phyloP scores from a whole-genome alignment of 2,113 vertebrate genomes.

The Nothobranchius furzeri region DNA sequence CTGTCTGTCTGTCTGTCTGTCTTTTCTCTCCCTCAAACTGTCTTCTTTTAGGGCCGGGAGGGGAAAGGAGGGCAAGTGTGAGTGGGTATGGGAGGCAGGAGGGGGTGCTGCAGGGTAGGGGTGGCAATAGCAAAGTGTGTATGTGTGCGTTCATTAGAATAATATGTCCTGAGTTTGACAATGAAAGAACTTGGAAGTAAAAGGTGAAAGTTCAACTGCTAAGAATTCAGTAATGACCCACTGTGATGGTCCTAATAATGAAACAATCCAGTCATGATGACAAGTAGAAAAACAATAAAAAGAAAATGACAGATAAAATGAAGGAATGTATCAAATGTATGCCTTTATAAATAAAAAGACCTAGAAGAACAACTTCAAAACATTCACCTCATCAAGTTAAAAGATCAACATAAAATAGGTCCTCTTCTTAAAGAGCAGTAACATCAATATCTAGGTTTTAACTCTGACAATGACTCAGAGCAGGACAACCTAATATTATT shows the following conservation, averaged over 20 bases:
- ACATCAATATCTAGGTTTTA: constrained; percentile 45
- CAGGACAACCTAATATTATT: constrained; percentile 9
- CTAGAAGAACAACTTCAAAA: constrained; percentile 18
- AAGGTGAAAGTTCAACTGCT: constrained; percentile 90
- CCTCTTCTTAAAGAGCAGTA: constrained; percentile 27
- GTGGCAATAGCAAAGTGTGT: constrained; percentile 41
- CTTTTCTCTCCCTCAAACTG: constrained; percentile 66
- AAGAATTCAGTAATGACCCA: constrained; percentile 68
- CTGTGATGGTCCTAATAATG: constrained; percentile 58
- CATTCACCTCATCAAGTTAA: constrained; percentile 38
- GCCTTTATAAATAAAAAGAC: background rate
- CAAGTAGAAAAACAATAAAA: constrained; percentile 54
- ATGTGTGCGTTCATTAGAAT: constrained; percentile 91
- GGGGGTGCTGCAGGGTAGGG: constrained; percentile 20
- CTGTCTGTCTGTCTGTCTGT: too few species aligned
- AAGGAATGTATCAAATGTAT: constrained; percentile 11
- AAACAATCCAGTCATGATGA: constrained; percentile 50
- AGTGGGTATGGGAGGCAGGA: constrained; percentile 32
- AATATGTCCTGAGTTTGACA: constrained; percentile 89
- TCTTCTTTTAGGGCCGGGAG: constrained; percentile 71
- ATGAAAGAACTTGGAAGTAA: constrained; percentile 87
- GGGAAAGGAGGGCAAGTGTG: constrained; percentile 54
- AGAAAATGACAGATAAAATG: constrained; percentile 54
- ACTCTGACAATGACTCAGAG: constrained; percentile 30
- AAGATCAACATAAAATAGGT: constrained; percentile 30